Evolutionary conservation across 1,140 invertebrate species (phyloP), one percentile per base, ranked within the genome.

Genomic region (Drosophila leontia): DNA sequence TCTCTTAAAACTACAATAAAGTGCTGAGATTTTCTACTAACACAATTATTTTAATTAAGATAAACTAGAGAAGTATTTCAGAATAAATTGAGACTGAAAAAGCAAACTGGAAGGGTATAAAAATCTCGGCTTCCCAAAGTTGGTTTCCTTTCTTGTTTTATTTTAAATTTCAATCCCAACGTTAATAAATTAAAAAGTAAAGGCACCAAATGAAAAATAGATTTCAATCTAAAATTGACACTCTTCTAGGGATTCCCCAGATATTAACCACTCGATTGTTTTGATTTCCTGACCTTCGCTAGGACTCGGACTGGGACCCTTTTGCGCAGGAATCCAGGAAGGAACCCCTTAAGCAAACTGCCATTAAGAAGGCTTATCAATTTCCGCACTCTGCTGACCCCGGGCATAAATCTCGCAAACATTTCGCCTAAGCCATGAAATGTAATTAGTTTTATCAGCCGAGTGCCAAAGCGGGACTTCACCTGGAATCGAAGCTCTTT

Each of bases 401-500:
- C 32, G 35, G 65, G 58, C 58, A 71, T 78, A 78, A 78, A 78
- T 78, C 76, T 78, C 23, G 45, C 42, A 34, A 51, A 23, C 74
- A 70, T 58, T 78, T 78, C 50, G 51, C 29, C 37, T 63, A 78
- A 78, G 75, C 53, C 76, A 48, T 17, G 58, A 58, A 56, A 58
- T 75, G 61, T 78, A 86, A 82, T 82, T 85, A 86, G 75, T 75
- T 81, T 86, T 86, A 85, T 86, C 81, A 63, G 58, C 26, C 42
- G 59, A 69, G 61, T 62, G 61, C 47, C 57, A 71, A 34, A 62
- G 50, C 39, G 55, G 4, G 47, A 39, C 59, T 69, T 57, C 55
- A 84, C 64, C 77, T 84, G 68, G 50, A 88, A 90, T 88, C 76
- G 80, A 74, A 60, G 50, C 84, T 75, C 68, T 84, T 87, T 80